Percentiles rank a stretch among this genome's conserved stretches.
Conservation (phyloP, 2,113 vertebrate genomes). For the Hydrolagus affinis region DNA sequence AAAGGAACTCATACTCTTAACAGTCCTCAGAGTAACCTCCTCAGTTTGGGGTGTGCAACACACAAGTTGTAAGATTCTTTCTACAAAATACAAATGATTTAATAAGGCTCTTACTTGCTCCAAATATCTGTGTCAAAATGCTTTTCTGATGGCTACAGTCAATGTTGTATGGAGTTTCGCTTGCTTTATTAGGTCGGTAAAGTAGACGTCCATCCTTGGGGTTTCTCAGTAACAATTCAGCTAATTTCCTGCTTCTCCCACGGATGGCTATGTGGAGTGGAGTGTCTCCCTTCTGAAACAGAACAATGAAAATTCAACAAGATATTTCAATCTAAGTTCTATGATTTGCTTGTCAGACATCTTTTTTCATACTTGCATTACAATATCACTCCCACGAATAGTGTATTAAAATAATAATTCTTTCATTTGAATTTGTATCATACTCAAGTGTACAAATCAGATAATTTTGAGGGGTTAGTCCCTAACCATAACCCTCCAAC, state of each 20-base stretch:
- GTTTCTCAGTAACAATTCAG: constrained; percentile 86
- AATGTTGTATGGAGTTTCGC: constrained; percentile 96
- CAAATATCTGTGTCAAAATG: constrained; percentile 97
- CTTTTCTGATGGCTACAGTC: constrained; percentile 98
- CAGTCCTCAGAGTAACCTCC: no score
- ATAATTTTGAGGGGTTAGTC: no score
- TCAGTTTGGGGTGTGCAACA: no score
- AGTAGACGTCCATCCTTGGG: constrained; percentile 92
- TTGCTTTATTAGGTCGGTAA: constrained; percentile 91
- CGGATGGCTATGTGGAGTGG: constrained; percentile 92
- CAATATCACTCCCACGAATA: no score
- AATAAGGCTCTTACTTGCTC: constrained; percentile 71
- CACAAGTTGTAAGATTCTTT: no score
- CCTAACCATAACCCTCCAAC: no score
- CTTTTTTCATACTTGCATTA: not conserved
- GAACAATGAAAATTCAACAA: not conserved
- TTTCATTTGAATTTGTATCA: no score
- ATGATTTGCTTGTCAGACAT: not conserved
- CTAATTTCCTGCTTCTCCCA: constrained; percentile 87
- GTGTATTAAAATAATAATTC: no score
- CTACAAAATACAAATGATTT: not conserved
- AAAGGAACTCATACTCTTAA: no score
- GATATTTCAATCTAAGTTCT: not conserved
- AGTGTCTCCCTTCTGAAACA: constrained; percentile 85
- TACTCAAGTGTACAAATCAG: no score